Conservation (phyloP, 2,888 invertebrate genomes). For the Amiota minor region DNA sequence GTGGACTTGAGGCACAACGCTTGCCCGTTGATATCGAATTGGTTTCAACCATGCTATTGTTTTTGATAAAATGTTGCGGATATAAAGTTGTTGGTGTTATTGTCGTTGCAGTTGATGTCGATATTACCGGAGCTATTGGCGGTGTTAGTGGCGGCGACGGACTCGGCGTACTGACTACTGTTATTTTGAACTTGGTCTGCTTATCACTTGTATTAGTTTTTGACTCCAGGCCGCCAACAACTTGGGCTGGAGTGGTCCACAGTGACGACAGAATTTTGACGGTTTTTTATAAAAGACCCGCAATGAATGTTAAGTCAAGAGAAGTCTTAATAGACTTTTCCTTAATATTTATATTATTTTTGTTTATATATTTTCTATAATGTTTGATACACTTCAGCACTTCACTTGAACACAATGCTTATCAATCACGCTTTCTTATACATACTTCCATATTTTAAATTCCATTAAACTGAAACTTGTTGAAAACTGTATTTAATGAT, state of each 20-base stretch:
- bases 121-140: slow-evolving; percentile 51
- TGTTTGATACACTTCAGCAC: neutral
- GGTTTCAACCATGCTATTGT: slow-evolving; percentile 67
- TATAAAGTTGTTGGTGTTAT: neutral
- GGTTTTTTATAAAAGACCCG: slow-evolving; percentile 37
- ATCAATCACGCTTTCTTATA: neutral
- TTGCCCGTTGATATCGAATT: slow-evolving; percentile 67
- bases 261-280: slow-evolving; percentile 73
- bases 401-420: neutral
- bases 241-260: slow-evolving; percentile 73
- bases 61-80: neutral
- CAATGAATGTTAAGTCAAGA: slow-evolving; percentile 9
- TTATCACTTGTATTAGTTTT: slow-evolving; percentile 50
- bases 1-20: slow-evolving; percentile 62
- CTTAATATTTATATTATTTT: neutral
- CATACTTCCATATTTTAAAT: neutral
- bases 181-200: slow-evolving; percentile 70
- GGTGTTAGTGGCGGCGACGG: slow-evolving; percentile 68
- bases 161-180: slow-evolving; percentile 69
- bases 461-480: too few relatives aligned
- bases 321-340: neutral
- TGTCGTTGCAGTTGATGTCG: slow-evolving; percentile 10
- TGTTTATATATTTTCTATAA: neutral
- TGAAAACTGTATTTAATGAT: too few relatives aligned
- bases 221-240: slow-evolving; percentile 68